Conservation (phyloP, 1,140 invertebrate species). For the Zophobas morio region DNA sequence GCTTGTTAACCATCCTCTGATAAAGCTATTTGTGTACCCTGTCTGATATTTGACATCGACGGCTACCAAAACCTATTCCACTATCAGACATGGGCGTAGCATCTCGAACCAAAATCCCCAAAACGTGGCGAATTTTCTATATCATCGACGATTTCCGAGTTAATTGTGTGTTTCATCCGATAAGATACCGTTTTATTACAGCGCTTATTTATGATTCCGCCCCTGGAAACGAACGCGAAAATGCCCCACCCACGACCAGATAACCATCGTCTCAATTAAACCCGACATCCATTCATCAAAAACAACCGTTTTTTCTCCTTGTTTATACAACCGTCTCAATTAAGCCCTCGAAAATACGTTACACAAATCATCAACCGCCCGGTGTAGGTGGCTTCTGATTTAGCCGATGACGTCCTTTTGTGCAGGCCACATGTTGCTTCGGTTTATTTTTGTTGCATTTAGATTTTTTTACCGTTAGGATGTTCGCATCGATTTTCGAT, state of each 20-base stretch:
- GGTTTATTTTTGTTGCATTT: slow-evolving; percentile 1
- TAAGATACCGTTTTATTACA: background rate
- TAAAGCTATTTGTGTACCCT: background rate
- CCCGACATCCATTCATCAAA: slow-evolving; percentile 3
- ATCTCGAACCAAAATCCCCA: background rate
- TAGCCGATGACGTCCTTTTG: slow-evolving; percentile 21
- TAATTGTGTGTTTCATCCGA: background rate
- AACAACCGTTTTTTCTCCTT: background rate
- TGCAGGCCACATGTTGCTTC: slow-evolving; percentile 23
- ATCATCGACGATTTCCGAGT: background rate
- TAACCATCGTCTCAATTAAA: slow-evolving; percentile 6
- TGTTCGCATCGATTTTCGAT: background rate
- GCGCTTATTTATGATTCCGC: background rate
- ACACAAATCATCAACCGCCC: background rate
- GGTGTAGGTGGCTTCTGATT: slow-evolving; percentile 18
- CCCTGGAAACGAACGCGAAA: background rate
- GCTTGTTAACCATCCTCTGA: background rate
- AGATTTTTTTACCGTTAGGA: background rate
- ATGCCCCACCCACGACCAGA: background rate
- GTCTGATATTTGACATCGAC: background rate
- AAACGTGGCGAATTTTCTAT: background rate
- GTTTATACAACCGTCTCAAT: slow-evolving; percentile 3
- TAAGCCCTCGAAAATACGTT: slow-evolving; percentile 4
- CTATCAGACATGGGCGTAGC: background rate
- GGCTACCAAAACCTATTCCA: background rate